Base-by-base conservation (phyloP, 2,888 invertebrate genomes). In the Protodeltote pygarga region DNA sequence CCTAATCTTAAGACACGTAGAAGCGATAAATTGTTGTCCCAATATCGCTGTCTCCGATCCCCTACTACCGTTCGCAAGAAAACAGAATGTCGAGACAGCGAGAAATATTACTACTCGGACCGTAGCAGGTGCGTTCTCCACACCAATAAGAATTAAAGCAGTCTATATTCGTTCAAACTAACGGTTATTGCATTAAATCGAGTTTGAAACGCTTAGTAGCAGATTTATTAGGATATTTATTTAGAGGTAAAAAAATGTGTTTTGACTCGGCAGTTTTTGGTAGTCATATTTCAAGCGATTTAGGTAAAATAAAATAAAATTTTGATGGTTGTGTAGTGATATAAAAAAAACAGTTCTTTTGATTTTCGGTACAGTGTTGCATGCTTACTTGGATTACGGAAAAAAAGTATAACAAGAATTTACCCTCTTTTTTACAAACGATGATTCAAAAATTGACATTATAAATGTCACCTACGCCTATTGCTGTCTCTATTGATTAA, bases 121-220 rank as follows among this genome's bases (percentile, higher is more conserved):
- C 64, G 72, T 59, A 81, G 82, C 88, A 87, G 87, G 87, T 87
- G 87, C 72, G 71, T 70, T 67, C 55, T 71, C 77, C 74, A 80
- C 69, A 66, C 71, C 78, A 82, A 81, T 81, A 82, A 76, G 71
- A 73, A 64, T 58, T 59, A 63, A 54, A 66, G 47, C 51, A 63
- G 61, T 65, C 72, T 76, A 72, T 73, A 77, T 73, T 59, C 52
- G 62, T 73, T 74, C 69, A 71, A 73, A 82, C 65, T 74, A 76
- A 79, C 58, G 71, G 64, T 71, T 74, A 76, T 80, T 70, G 67
- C 67, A 55, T 71, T 71, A 68, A 66, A 70, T 61, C 53, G 63
- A 73, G 59, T 62, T 67, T 59, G 38, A 37, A 57, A 17, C 51
- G 50, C 40, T 66, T 70, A 60, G 58, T 67, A 57, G 44, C 16